These are phyloP conservation scores for Virgularia gustaviana DNA, from an alignment of 92 coral and sea anemone genomes.

Conservation along the genomic window DNA sequence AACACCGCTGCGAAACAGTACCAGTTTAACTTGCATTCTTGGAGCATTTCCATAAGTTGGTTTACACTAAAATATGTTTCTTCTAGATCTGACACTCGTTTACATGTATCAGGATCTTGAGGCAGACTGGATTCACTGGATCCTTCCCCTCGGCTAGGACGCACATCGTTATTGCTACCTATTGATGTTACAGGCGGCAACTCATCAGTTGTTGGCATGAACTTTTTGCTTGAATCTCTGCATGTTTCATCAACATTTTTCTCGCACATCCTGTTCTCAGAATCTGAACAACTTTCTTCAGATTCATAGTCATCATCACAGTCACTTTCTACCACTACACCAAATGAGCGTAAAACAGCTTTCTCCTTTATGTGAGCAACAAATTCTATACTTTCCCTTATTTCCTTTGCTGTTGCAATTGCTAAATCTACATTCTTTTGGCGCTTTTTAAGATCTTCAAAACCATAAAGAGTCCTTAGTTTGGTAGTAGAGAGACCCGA, in stretches of 20 bases:
- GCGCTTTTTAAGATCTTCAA: constrained; percentile 42
- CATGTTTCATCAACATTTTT: background rate
- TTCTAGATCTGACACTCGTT: constrained; percentile 4
- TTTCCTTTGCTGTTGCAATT: constrained; percentile 42
- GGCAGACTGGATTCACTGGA: background rate
- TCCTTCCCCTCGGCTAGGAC: background rate
- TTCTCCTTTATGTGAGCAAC: constrained; percentile 28
- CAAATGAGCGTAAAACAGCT: constrained; percentile 19
- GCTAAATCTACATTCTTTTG: constrained; percentile 42
- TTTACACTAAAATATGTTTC: constrained; percentile 5
- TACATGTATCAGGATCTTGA: constrained; percentile 16
- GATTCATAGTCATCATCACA: constrained; percentile 16
- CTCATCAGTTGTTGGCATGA: background rate
- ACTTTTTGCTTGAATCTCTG: background rate
- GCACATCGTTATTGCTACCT: background rate
- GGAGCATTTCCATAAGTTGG: background rate
- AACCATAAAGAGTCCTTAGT: constrained; percentile 44
- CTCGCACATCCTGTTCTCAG: background rate
- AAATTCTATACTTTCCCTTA: constrained; percentile 44
- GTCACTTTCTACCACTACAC: constrained; percentile 17
- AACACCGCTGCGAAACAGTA: no score
- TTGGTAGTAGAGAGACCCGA: constrained; percentile 44
- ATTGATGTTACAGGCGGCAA: background rate
- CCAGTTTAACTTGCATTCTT: background rate
- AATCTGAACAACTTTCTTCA: constrained; percentile 17